Base-by-base conservation (phyloP, 2,888 invertebrate species). In the Sarcophaga caerulescens region DNA sequence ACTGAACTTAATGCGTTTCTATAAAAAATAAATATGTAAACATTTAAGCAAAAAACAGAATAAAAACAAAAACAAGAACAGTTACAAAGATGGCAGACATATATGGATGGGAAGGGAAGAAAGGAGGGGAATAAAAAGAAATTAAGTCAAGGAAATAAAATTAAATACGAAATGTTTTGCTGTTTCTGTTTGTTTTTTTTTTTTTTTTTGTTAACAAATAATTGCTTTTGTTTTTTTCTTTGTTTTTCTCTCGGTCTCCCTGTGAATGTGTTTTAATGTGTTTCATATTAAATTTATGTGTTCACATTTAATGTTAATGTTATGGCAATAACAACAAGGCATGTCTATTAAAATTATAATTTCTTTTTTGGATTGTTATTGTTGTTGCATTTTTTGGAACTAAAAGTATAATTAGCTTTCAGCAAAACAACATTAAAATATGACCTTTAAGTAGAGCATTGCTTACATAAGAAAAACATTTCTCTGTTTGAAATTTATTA, bases 291-390 rank as follows among this genome's bases (percentile, higher is more conserved):
- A 35, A 35, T 35, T 35, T 35, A 35, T 35, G 35, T 35, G 8
- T 35, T 35, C 35, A 35, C 35, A 35, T 35, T 35, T 35, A 35
- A 35, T 35, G 35, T 35, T 35, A 35, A 35, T 35, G 35, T 35
- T 35, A 35, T 10, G 35, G 35, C 35, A 35, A 35, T 6, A 35
- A 35, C 35, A 35, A 35, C 10, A 35, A 35, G 8, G 35, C 35
- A 35, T 65, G 25, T 35, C 60, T 52, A 52, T 78, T 78, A 69
- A 73, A 83, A 78, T 84, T 79, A 84, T 79, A 84, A 70, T 63
- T 60, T 70, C 65, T 74, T 69, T 63, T 63, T 73, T 74, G 62
- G 70, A 10, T 74, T 52, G 35, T 35, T 35, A 6, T 35, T 35
- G 35, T 6, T 10, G 35, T 35, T 35, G 35, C 35, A 35, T 35